These are phyloP conservation scores for Cataglyphis livida DNA, from an alignment of 2,888 invertebrate genomes.

Conservation along the genomic window DNA sequence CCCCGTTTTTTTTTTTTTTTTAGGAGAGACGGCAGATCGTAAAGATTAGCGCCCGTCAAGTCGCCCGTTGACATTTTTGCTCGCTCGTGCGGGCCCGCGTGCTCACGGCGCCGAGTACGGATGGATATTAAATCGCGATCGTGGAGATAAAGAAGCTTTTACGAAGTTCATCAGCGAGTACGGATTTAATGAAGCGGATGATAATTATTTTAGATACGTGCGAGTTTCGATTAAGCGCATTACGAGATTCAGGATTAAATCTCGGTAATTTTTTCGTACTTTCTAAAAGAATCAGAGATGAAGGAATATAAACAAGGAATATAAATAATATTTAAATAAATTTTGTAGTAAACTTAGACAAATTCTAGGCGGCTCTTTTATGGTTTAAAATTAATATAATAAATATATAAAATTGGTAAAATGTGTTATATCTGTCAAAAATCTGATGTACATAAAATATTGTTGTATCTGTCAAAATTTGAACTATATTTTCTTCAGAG, in stretches of 20 bases:
- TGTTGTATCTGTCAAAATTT: background rate
- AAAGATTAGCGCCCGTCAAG: constrained; percentile 27
- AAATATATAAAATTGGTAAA: background rate
- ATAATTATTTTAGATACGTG: constrained; percentile 50
- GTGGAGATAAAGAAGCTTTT: constrained; percentile 44
- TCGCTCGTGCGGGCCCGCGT: background rate
- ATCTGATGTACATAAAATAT: background rate
- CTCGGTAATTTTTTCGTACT: constrained; percentile 15
- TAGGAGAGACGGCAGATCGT: background rate
- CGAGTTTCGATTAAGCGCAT: constrained; percentile 45
- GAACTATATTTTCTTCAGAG: background rate
- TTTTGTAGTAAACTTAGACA: background rate
- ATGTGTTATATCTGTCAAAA: background rate
- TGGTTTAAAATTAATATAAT: background rate
- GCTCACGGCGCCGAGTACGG: background rate
- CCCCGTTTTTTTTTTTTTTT: background rate
- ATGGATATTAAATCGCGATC: constrained; percentile 45
- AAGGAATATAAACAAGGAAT: background rate
- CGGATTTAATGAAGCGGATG: constrained; percentile 41
- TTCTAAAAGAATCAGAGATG: constrained; percentile 16
- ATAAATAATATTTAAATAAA: constrained; percentile 3
- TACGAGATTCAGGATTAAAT: constrained; percentile 10
- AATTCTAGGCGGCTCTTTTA: background rate
- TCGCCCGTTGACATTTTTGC: constrained; percentile 34
- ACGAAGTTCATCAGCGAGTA: constrained; percentile 43